Conservation (phyloP, 2,888 invertebrate species). For the Mechanitis mazaeus region DNA sequence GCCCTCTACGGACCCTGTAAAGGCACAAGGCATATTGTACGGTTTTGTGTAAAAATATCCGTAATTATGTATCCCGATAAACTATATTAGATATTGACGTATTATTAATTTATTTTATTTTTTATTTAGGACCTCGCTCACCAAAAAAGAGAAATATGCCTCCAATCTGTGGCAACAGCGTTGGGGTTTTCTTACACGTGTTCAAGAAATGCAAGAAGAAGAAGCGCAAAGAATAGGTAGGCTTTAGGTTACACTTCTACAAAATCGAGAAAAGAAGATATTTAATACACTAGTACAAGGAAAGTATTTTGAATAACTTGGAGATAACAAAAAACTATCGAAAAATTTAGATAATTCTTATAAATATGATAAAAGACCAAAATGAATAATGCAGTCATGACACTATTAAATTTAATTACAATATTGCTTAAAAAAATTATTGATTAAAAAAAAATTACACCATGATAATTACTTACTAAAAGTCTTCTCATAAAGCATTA, state of each 20-base stretch:
- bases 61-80: neutral
- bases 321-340: neutral
- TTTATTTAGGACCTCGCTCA: conserved; percentile 47
- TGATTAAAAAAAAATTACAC: no score
- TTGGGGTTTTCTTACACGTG: conserved; percentile 60
- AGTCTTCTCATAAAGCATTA: no score
- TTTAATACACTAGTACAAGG: no score
- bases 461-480: no score
- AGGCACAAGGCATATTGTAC: conserved; percentile 68
- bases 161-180: conserved; percentile 58
- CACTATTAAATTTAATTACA: no score
- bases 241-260: neutral
- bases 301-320: no score
- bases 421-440: no score
- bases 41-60: conserved; percentile 12
- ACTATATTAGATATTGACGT: neutral
- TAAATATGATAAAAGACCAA: no score
- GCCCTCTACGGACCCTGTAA: conserved; percentile 61
- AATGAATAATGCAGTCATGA: no score
- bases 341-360: neutral
- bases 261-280: no score
- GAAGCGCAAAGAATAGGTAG: conserved; percentile 60
- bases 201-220: conserved; percentile 58
- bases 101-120: conserved; percentile 4
- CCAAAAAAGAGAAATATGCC: conserved; percentile 52